These are phyloP conservation scores for Pinna nobilis DNA, from an alignment of 1,140 invertebrate genomes.

Conservation along the genomic window DNA sequence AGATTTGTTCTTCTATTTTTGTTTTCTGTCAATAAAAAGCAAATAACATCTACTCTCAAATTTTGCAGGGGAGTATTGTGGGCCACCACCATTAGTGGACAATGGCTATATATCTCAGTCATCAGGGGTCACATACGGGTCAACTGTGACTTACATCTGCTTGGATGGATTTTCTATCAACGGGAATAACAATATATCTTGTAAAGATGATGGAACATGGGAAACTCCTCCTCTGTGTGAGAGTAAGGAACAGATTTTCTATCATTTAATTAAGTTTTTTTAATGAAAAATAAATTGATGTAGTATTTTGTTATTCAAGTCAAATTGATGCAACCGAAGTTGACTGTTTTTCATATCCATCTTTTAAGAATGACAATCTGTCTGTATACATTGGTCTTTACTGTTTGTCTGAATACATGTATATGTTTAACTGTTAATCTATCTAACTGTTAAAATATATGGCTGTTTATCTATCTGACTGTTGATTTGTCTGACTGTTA, in stretches of 20 bases:
- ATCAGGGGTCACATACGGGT: conserved; percentile 30
- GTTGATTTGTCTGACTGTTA: too few relatives aligned
- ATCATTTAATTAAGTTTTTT: neutral
- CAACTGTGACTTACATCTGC: conserved; percentile 41
- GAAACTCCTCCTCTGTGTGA: conserved; percentile 25
- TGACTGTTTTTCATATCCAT: too few relatives aligned
- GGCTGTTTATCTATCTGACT: too few relatives aligned
- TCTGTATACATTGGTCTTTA: too few relatives aligned
- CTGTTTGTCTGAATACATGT: too few relatives aligned
- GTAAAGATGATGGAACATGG: conserved; percentile 47
- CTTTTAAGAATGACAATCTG: too few relatives aligned
- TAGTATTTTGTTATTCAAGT: neutral
- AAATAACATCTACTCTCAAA: neutral
- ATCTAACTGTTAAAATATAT: too few relatives aligned
- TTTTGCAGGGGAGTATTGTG: conserved; percentile 49
- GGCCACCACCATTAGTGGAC: conserved; percentile 31
- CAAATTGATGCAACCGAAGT: neutral
- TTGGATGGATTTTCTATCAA: conserved; percentile 10
- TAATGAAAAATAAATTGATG: neutral
- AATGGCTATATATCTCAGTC: conserved; percentile 36
- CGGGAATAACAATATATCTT: conserved; percentile 21
- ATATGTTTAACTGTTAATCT: too few relatives aligned
- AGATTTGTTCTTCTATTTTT: neutral
- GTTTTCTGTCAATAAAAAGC: neutral
- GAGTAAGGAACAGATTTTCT: conserved; percentile 22